Conservation (phyloP, 37 sponge, comb jelly and placozoan species). For the Haliclona indistincta region DNA sequence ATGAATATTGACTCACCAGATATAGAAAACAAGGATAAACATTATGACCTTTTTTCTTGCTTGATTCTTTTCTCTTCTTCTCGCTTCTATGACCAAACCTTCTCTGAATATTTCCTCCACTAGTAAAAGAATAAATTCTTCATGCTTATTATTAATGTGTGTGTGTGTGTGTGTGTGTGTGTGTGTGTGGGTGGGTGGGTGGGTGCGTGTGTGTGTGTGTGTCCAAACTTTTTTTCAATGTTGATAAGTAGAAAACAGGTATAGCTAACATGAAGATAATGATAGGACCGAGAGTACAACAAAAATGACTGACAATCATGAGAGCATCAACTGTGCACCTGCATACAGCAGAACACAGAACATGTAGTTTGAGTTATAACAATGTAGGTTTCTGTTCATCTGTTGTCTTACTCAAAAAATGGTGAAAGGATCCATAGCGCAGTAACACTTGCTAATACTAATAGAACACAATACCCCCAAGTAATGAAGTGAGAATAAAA, state of each 20-base stretch:
- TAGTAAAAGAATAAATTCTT: too few species aligned
- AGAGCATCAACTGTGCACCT: constrained; percentile 31
- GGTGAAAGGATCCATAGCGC: constrained; percentile 53
- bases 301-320: constrained; percentile 48
- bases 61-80: constrained; percentile 36
- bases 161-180: too few species aligned
- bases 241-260: constrained; percentile 52
- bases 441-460: background rate
- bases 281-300: constrained; percentile 47
- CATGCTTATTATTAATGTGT: too few species aligned
- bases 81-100: constrained; percentile 31
- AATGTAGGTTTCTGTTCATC: background rate
- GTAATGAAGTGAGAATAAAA: constrained; percentile 37
- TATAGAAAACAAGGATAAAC: constrained; percentile 57
- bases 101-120: background rate
- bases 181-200: too few species aligned
- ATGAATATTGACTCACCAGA: too few species aligned
- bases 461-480: constrained; percentile 29
- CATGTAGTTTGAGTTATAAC: background rate
- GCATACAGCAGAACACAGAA: background rate
- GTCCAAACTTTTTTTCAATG: constrained; percentile 41
- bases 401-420: constrained; percentile 26
- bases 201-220: too few species aligned
- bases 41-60: constrained; percentile 44
- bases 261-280: constrained; percentile 40